Percentiles rank a stretch among this genome's conserved stretches.
phyloP scores from a whole-genome alignment of 2,113 vertebrate species.

The Pomatostomus ruficeps region DNA sequence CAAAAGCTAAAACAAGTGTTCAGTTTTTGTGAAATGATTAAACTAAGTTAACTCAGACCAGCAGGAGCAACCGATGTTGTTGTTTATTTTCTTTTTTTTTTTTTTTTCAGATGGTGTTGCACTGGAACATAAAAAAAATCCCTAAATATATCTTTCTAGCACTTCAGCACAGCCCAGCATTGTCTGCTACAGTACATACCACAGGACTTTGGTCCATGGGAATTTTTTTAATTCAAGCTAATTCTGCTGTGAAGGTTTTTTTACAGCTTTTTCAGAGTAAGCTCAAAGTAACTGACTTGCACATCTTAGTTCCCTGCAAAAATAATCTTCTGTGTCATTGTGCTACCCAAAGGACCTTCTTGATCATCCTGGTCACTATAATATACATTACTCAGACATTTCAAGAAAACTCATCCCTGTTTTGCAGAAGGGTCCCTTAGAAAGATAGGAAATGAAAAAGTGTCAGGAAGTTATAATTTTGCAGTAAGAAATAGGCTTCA shows the following conservation, averaged over 20 bases:
- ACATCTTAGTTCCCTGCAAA: neutral
- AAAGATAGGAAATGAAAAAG: neutral
- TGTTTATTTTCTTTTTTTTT: slow-evolving; percentile 59
- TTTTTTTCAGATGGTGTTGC: slow-evolving; percentile 38
- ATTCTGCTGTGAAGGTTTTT: neutral
- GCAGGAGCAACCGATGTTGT: slow-evolving; percentile 58
- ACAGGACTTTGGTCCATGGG: neutral
- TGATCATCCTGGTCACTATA: neutral
- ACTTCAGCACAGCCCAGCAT: neutral
- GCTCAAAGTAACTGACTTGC: neutral
- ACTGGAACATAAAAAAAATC: neutral
- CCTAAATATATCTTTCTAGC: neutral
- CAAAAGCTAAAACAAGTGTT: neutral
- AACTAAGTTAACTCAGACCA: slow-evolving; percentile 64
- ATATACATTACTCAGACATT: neutral
- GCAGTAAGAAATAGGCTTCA: neutral
- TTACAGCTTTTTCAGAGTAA: neutral
- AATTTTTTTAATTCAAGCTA: neutral
- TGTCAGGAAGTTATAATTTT: neutral
- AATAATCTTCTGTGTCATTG: neutral
- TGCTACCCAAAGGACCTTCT: neutral
- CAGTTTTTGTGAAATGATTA: slow-evolving; percentile 44
- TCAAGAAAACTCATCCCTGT: neutral
- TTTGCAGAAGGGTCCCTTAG: neutral
- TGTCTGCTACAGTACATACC: neutral